Evolutionary conservation across 2,113 vertebrate species (phyloP), one percentile per base, ranked within the genome.

Genomic region (Porphyrio hochstetteri): DNA sequence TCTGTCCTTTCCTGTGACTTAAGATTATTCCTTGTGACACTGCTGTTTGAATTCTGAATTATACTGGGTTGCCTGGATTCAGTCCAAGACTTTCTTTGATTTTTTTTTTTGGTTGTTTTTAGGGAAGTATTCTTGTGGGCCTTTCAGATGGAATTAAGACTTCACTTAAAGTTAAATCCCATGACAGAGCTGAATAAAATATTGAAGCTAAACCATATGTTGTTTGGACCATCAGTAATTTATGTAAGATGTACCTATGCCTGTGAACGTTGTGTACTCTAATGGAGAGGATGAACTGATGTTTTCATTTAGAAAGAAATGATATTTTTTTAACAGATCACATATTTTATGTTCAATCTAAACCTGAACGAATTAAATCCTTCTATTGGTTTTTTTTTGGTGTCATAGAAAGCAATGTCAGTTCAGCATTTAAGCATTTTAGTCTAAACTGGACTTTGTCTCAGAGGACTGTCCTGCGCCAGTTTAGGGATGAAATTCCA

Each of bases 181-280:
- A 53, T 87, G 95, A 86, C 85, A 97, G 89, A 65, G 63, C 70
- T 60, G 52, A 96, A 94, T 94, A 78, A 94, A 96, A 87, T 96
- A 93, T 96, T 95, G 93, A 97, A 90, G 91, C 82, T 94, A 94
- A 96, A 95, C 93, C 96, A 94, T 94, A 95, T 98, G 97, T 92
- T 96, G 76, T 91, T 96, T 88, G 68, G 78, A 89, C 77, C 86
- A 94, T 81, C 86, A 82, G 86, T 85, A 93, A 96, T 96, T 94
- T 76, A 84, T 92, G 86, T 92, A 89, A 82, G 40, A 72, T 88
- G 38, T 87, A 88, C 61, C 48, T 94, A 69, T 79, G 70, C 33
- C 48, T 91, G 25, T 86, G 80, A 92, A 82, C 13, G 35, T 50
- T 86, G 25, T 72, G 53, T 76, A 76, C n/a, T 42, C n/a, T 91